phyloP scores from a whole-genome alignment of 2,113 vertebrate species.

The Mohoua ochrocephala region DNA sequence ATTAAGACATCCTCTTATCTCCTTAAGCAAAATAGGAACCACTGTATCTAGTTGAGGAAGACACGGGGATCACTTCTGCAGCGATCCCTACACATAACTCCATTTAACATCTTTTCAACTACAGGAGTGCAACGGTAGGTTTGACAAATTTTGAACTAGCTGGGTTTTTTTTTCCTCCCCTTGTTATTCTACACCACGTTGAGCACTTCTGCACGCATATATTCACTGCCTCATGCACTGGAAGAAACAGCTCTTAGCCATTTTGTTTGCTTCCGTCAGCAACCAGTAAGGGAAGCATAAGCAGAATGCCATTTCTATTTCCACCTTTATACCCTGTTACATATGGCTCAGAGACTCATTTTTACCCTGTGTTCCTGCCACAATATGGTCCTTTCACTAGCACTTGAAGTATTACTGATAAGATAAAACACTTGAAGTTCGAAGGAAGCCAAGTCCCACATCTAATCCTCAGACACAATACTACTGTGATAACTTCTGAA shows the following conservation, averaged over 20 bases:
- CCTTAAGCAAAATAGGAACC: neutral
- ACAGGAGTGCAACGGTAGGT: neutral
- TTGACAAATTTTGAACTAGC: neutral
- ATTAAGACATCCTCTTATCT: neutral
- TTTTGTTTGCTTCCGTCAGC: neutral
- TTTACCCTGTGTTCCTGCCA: neutral
- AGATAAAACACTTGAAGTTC: neutral
- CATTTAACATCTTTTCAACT: neutral
- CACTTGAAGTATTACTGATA: neutral
- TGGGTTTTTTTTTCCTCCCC: accelerated
- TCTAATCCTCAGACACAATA: neutral
- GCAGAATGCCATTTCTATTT: neutral
- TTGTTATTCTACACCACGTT: neutral
- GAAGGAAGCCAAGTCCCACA: neutral
- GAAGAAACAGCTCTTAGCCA: neutral
- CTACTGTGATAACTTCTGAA: neutral
- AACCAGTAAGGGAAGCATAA: neutral
- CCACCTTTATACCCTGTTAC: neutral
- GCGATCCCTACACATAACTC: accelerated
- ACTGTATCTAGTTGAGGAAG: neutral
- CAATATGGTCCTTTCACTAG: neutral
- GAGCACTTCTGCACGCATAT: neutral
- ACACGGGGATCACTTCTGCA: accelerated
- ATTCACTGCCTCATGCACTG: neutral
- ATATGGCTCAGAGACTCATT: neutral